phyloP scores from a whole-genome alignment of 2,113 vertebrate genomes.

The Condylura cristata region DNA sequence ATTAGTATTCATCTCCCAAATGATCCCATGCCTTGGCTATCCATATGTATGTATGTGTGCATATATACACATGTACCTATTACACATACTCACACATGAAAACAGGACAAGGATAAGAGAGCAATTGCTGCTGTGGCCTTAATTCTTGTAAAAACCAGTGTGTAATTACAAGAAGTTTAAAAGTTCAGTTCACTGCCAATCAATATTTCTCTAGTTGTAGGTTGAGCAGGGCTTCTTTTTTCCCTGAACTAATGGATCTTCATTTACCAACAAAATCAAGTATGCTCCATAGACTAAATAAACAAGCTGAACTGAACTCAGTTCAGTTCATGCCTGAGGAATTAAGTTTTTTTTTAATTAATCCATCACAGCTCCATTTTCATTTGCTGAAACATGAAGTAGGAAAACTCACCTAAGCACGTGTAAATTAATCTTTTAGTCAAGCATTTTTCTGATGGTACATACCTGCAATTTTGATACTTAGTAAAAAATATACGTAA shows the following conservation, averaged over 20 bases:
- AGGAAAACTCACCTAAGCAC: background rate
- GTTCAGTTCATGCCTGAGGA: background rate
- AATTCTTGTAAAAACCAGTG: conserved; percentile 67
- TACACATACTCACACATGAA: background rate
- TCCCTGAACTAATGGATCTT: conserved; percentile 45
- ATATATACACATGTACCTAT: too few species aligned
- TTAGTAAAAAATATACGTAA: conserved; percentile 13
- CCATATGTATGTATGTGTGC: too few species aligned
- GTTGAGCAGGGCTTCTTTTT: background rate
- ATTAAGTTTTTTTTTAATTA: background rate
- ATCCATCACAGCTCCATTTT: background rate
- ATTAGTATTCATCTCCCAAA: background rate
- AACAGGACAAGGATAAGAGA: background rate
- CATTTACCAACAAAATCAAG: conserved; percentile 52
- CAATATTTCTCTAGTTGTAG: conserved; percentile 56
- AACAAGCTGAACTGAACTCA: background rate
- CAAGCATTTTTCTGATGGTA: background rate
- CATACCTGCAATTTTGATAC: background rate
- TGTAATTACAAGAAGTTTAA: conserved; percentile 68
- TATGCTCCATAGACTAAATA: background rate
- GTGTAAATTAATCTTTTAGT: background rate
- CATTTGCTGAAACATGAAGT: background rate
- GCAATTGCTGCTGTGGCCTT: conserved; percentile 23
- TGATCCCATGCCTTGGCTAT: background rate
- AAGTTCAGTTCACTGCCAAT: conserved; percentile 66